Evolutionary conservation across 2,113 vertebrate genomes (phyloP).

Genomic region (Petromus typicus): DNA sequence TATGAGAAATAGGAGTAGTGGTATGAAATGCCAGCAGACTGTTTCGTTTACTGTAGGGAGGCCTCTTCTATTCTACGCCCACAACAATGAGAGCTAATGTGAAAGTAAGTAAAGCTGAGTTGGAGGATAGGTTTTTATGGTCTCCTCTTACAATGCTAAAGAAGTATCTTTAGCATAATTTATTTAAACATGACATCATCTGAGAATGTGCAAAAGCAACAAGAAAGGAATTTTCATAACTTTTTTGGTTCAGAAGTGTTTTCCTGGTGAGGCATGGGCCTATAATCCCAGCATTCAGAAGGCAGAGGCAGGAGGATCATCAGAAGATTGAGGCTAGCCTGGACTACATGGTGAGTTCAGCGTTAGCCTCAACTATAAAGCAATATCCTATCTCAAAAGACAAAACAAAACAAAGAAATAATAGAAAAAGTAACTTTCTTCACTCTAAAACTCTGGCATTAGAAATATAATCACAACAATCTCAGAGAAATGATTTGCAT

Average conservation of each 20-base stretch:
- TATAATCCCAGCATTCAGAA: no score
- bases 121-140: constrained; percentile 36
- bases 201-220: neutral
- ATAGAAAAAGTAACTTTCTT: constrained; percentile 7
- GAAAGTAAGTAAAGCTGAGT: constrained; percentile 27
- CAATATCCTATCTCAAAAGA: no score
- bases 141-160: neutral
- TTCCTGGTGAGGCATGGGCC: neutral
- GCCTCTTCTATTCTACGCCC: constrained; percentile 78
- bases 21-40: constrained; percentile 72
- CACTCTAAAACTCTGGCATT: constrained; percentile 19
- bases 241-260: constrained; percentile 37
- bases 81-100: constrained; percentile 65
- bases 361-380: no score
- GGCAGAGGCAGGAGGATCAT: no score
- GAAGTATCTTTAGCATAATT: constrained; percentile 46
- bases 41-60: constrained; percentile 79
- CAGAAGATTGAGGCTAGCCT: no score
- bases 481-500: neutral
- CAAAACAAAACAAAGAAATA: no score
- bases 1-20: constrained; percentile 71
- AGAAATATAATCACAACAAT: constrained; percentile 35
- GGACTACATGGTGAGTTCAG: no score
- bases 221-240: constrained; percentile 42
- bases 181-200: neutral